These are phyloP conservation scores for Calameuta filiformis DNA, from an alignment of 2,888 invertebrate genomes.

Conservation along the genomic window DNA sequence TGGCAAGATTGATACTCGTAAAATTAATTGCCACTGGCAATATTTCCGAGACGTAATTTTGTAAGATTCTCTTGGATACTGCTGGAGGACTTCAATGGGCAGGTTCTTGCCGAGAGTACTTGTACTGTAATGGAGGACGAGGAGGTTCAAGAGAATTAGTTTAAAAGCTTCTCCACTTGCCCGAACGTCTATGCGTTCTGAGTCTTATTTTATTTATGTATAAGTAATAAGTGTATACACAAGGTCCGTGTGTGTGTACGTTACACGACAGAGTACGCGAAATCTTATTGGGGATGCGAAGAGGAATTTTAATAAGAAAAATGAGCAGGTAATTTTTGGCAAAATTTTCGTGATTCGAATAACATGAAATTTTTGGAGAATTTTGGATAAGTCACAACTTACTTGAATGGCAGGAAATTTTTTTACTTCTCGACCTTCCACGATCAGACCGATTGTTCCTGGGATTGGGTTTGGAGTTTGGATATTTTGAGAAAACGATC, in stretches of 20 bases:
- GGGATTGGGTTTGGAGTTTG: background rate
- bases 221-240: background rate
- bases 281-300: background rate
- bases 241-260: background rate
- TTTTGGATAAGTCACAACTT: too few species aligned
- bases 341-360: background rate
- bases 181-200: background rate
- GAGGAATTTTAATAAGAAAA: background rate
- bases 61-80: background rate
- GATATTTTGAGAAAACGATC: background rate
- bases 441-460: background rate
- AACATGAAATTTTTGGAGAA: too few species aligned
- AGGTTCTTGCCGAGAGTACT: background rate
- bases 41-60: background rate
- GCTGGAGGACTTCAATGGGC: background rate
- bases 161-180: background rate
- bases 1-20: background rate
- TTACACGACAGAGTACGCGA: background rate
- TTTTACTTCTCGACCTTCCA: background rate
- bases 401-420: background rate
- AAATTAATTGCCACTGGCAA: background rate
- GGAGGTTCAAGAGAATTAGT: background rate
- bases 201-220: background rate
- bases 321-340: background rate
- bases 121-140: background rate